Base-by-base conservation (phyloP, 1,140 invertebrate species). In the Plectus sambesii region DNA sequence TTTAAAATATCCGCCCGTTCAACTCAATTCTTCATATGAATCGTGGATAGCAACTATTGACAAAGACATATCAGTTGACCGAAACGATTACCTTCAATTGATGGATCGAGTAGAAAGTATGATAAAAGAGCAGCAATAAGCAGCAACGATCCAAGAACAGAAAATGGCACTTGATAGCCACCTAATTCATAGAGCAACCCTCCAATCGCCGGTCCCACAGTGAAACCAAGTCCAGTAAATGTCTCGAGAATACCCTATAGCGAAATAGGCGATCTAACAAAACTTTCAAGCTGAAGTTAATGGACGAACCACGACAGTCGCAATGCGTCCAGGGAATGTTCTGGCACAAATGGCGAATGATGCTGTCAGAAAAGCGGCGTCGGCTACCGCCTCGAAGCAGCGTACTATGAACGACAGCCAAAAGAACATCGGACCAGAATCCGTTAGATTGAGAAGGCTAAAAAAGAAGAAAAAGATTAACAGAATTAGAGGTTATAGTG, bases 341-440 rank as follows among this genome's bases (percentile, higher is more conserved):
- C 82, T 82, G n/a, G 87, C 86, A 39, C 89, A 84, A 42, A 92
- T 87, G 1, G 87, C 84, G 72, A 90, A 92, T 57, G 82, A 82
- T 1, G 87, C 84, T 2, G 87, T 92, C 2, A 90, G 74, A 72
- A 89, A 89, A 2, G 85, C 85, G 0, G 87, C 86, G 62, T 87
- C 85, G 20, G 86, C 87, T 71, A 87, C 73, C 0, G 87, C 89
- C 71, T 92, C 87, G n/a, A 88, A 69, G 50, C 86, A 84, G 51
- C 89, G 75, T 45, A 89, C 82, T 1, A 81, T 58, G 69, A 93
- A 88, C 51, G 85, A 87, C 42, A 87, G 73, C 8, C 80, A 76
- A 56, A 92, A 85, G 70, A 92, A 94, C 0, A 79, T 75, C 42
- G 77, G 77, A 47, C 85, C 83, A 6, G 80, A 80, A 15, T 86